Conservation (phyloP, 2,888 invertebrate genomes). For the Andrena haemorrhoa region DNA sequence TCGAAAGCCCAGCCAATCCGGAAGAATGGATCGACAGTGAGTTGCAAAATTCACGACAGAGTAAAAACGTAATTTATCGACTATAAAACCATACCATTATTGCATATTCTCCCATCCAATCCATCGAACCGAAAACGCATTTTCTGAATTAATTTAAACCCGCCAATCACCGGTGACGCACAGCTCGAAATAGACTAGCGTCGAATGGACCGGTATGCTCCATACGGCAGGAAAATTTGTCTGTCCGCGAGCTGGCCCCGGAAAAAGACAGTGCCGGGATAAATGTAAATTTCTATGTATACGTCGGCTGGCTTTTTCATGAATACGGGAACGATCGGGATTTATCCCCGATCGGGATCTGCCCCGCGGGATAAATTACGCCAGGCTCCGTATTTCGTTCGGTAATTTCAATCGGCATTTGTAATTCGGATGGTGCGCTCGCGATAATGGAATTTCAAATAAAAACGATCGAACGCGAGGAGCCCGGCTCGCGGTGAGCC, state of each 20-base stretch:
- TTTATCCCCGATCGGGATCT: slow-evolving; percentile 16
- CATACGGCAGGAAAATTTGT: slow-evolving; percentile 6
- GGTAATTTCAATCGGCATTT: slow-evolving; percentile 45
- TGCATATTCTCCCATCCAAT: slow-evolving; percentile 1
- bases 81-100: neutral
- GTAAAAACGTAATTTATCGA: neutral
- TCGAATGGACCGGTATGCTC: slow-evolving; percentile 2
- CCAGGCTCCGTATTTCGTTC: slow-evolving; percentile 26
- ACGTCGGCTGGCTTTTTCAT: slow-evolving; percentile 14
- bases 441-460: slow-evolving; percentile 51
- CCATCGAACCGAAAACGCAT: neutral
- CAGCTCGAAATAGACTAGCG: neutral
- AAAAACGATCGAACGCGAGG: slow-evolving; percentile 8
- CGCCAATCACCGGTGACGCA: neutral
- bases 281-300: slow-evolving; percentile 7
- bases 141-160: slow-evolving; percentile 24
- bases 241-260: neutral
- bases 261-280: neutral
- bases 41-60: neutral
- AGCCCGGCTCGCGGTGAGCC: no score
- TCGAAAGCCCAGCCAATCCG: no score
- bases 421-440: slow-evolving; percentile 35
- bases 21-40: no score
- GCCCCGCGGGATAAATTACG: slow-evolving; percentile 34
- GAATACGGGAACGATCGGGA: slow-evolving; percentile 28